Conservation (phyloP, 2,797 vertebrate species). For the Choloepus didactylus region DNA sequence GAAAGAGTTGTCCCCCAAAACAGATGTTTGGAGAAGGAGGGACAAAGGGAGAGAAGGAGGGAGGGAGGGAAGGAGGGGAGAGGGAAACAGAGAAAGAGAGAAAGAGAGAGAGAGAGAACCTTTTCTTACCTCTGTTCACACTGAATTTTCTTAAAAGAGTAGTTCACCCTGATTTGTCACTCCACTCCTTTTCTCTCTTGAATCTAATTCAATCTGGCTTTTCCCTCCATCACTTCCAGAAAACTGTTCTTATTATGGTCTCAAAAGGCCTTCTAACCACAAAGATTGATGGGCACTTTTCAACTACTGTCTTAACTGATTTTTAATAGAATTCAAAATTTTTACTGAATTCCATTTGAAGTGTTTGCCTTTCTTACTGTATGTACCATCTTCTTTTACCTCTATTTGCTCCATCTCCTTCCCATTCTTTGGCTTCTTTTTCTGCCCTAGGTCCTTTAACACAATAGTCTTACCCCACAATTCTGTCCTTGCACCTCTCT, state of each 20-base stretch:
- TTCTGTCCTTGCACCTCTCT: neutral
- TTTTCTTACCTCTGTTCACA: neutral
- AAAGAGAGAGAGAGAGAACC: too few relatives aligned
- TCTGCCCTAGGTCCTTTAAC: neutral
- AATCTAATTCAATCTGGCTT: neutral
- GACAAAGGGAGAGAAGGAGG: too few relatives aligned
- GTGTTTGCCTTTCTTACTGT: neutral
- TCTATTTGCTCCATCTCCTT: neutral
- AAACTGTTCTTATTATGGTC: neutral
- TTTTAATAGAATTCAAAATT: slow-evolving; percentile 19
- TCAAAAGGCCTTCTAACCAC: neutral
- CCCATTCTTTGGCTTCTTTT: neutral
- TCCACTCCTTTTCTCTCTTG: neutral
- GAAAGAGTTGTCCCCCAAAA: neutral
- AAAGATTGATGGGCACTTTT: neutral
- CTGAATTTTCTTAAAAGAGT: neutral
- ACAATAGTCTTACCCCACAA: neutral
- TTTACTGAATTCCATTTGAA: neutral
- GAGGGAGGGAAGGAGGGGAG: neutral
- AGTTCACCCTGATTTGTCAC: neutral
- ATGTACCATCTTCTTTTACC: neutral
- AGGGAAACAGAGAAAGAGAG: too few relatives aligned
- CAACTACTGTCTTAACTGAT: neutral
- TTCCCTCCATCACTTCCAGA: neutral
- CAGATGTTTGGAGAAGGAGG: neutral